Evolutionary conservation across 2,888 invertebrate genomes (phyloP), one percentile per base, ranked within the genome.

Genomic region (Drosophila nr. perissopoda): DNA sequence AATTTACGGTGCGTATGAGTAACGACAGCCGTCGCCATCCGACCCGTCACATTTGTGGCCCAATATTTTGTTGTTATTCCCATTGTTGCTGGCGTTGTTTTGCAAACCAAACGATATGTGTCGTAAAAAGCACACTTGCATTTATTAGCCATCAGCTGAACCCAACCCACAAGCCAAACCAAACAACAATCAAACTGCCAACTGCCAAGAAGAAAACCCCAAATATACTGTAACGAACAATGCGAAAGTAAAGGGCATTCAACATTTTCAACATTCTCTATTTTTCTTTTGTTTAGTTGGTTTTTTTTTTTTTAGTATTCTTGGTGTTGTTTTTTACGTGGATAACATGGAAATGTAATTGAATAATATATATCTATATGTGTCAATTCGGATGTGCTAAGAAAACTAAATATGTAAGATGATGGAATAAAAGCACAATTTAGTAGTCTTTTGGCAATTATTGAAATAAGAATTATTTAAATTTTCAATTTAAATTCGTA

Each of bases 1-100:
- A 89, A 84, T 89, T 89, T 85, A 89, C 89, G 85, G 88, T 88
- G 85, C 88, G 89, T 85, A 89, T 89, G 89, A 85, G 89, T 88
- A 89, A 85, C 88, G 88, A 78, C 78, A 76, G 79, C 70, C 53
- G 79, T 56, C 66, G 72, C 76, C 76, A 71, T 63, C 68, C 72
- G 81, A 46, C 61, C 66, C 66, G 68, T 70, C 79, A 76, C 82
- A 82, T 84, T 82, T 83, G 86, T 75, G 89, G 85, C 71, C 70
- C 69, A 77, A 89, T 88, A 84, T 82, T 73, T 80, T 74, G 70
- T 58, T 81, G 74, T 70, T 80, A 56, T 74, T 71, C 59, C 13
- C 31, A 16, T 25, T 59, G 62, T 36, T 65, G 61, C n/a, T 57
- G 56, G 13, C 68, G 64, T 72, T 82, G 88, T 78, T 66, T 63